Percentiles rank a stretch among this genome's conserved stretches.
Evolutionary conservation across 2,888 invertebrate genomes (phyloP).

Genomic region (Cylloceria caligata): DNA sequence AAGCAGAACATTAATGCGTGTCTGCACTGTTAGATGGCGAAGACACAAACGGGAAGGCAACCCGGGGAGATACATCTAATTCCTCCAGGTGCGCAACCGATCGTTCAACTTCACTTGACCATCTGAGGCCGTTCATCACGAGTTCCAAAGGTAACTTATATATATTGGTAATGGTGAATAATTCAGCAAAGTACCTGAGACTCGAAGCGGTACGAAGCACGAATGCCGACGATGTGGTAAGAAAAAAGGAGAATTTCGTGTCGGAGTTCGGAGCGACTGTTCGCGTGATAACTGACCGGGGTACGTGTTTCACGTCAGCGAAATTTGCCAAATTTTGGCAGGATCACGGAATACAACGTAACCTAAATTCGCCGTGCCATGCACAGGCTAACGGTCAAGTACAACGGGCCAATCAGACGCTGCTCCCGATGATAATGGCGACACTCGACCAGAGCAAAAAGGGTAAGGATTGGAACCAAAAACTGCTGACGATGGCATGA

Average conservation of each 20-base stretch:
- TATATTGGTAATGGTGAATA: constrained; percentile 63
- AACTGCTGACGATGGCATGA: constrained; percentile 14
- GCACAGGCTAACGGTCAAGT: constrained; percentile 65
- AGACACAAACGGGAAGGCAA: constrained; percentile 56
- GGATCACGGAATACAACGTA: constrained; percentile 56
- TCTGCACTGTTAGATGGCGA: constrained; percentile 66
- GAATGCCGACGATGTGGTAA: constrained; percentile 11
- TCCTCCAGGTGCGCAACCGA: constrained; percentile 64
- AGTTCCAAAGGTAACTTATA: constrained; percentile 61
- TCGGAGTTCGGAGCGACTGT: constrained; percentile 59
- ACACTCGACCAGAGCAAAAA: constrained; percentile 6
- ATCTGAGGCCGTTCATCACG: constrained; percentile 64
- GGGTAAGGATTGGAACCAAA: constrained; percentile 33
- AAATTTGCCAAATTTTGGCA: constrained; percentile 37
- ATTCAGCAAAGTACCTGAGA: constrained; percentile 17
- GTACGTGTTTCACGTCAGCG: constrained; percentile 56
- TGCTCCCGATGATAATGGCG: constrained; percentile 42
- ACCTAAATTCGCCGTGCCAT: constrained; percentile 58
- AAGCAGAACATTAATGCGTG: constrained; percentile 66
- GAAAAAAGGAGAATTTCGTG: constrained; percentile 52
- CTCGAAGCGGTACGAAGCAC: constrained; percentile 22
- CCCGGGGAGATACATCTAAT: constrained; percentile 69
- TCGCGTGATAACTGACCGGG: constrained; percentile 67
- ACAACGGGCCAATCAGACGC: constrained; percentile 61
- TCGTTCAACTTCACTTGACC: constrained; percentile 67